Conservation (phyloP, 1,140 invertebrate genomes). For the Heliothis virescens region DNA sequence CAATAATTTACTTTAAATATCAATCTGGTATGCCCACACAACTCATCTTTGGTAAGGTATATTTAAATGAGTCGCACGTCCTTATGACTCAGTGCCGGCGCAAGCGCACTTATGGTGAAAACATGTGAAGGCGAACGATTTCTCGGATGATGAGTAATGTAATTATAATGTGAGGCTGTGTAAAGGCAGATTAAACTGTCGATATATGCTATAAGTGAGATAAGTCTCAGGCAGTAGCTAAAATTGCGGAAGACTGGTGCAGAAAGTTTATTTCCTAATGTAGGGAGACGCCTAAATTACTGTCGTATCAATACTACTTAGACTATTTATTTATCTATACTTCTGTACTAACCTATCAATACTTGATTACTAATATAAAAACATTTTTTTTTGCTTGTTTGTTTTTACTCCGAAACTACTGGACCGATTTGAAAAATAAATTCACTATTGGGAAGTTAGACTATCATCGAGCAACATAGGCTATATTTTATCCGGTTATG, state of each 20-base stretch:
- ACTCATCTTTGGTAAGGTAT: conserved; percentile 33
- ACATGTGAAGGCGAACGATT: conserved; percentile 60
- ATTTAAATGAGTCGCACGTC: conserved; percentile 49
- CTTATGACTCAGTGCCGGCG: conserved; percentile 63
- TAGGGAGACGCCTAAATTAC: background rate
- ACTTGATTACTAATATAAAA: too few species aligned
- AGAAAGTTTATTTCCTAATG: background rate
- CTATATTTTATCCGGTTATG: too few species aligned
- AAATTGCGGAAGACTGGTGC: background rate
- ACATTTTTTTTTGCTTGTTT: too few species aligned
- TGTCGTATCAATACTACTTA: too few species aligned
- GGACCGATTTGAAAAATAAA: conserved; percentile 6
- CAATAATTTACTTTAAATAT: conserved; percentile 13
- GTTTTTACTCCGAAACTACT: conserved; percentile 11
- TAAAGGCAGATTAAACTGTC: conserved; percentile 6
- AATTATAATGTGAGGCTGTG: conserved; percentile 58
- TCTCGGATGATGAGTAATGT: conserved; percentile 69
- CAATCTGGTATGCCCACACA: conserved; percentile 23
- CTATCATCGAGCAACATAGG: too few species aligned
- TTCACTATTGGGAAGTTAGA: too few species aligned
- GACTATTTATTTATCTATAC: too few species aligned
- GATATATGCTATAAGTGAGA: conserved; percentile 19
- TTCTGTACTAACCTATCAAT: too few species aligned
- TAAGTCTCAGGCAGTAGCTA: background rate
- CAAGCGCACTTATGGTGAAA: conserved; percentile 67